phyloP scores from a whole-genome alignment of 1,140 invertebrate genomes.

The Helicoverpa armigera region DNA sequence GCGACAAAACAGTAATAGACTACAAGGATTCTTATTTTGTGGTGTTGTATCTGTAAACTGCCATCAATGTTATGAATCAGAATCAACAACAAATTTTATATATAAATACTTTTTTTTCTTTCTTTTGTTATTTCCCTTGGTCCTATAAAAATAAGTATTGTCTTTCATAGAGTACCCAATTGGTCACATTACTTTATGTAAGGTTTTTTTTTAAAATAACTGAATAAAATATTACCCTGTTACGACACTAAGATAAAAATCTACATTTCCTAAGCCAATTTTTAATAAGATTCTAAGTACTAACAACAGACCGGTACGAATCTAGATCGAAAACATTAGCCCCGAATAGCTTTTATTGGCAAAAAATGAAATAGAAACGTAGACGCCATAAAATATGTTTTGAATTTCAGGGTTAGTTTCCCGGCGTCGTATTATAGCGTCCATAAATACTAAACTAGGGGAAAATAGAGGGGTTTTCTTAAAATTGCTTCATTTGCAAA shows the following conservation, averaged over 20 bases:
- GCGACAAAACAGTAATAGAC: too few species aligned
- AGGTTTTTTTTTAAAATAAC: neutral
- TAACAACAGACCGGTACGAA: constrained; percentile 21
- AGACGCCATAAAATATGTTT: constrained; percentile 36
- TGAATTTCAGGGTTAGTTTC: constrained; percentile 29
- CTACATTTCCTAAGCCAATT: neutral
- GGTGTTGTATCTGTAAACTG: neutral
- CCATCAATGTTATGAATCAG: neutral
- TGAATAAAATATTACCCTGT: neutral
- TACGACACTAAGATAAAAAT: neutral
- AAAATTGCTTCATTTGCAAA: constrained; percentile 32
- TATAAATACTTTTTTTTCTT: too few species aligned
- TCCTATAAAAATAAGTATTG: too few species aligned
- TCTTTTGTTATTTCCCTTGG: too few species aligned
- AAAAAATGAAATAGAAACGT: constrained; percentile 36
- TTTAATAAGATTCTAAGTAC: neutral
- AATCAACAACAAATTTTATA: neutral
- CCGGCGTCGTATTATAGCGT: constrained; percentile 7
- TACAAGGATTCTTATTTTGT: too few species aligned
- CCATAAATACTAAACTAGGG: constrained; percentile 10
- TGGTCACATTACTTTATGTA: too few species aligned
- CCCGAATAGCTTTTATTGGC: constrained; percentile 28
- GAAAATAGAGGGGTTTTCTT: constrained; percentile 10
- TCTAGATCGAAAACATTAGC: constrained; percentile 32
- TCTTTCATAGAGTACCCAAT: too few species aligned